Conservation (phyloP, 2,797 vertebrate species). For the Cirrhinus molitorella region DNA sequence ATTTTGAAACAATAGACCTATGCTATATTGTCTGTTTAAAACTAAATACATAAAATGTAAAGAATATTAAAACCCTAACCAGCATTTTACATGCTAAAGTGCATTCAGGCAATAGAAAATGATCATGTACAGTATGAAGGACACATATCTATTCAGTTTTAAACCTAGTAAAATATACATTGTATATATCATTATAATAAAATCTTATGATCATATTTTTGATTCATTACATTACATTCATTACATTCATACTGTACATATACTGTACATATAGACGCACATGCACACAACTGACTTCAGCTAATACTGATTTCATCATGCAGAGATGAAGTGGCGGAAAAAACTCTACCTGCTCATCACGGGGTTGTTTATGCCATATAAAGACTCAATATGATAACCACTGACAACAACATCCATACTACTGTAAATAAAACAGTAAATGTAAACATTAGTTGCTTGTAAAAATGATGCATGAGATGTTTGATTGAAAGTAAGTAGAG, state of each 20-base stretch:
- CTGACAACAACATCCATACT: constrained; percentile 85
- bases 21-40: not conserved
- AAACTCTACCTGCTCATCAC: constrained; percentile 86
- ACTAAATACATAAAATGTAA: not conserved
- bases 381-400: constrained; percentile 87
- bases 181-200: not conserved
- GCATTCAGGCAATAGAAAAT: not conserved
- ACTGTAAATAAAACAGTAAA: constrained; percentile 76
- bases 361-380: constrained; percentile 85
- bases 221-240: too few relatives aligned
- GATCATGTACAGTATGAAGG: constrained; percentile 10
- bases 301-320: constrained; percentile 22
- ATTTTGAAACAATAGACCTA: not conserved
- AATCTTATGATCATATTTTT: not conserved
- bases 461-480: not conserved
- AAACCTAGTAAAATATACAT: not conserved
- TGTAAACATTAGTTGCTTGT: constrained; percentile 1
- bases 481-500: not conserved
- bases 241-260: not conserved
- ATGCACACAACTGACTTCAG: not conserved
- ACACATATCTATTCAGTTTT: not conserved
- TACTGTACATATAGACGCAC: not conserved
- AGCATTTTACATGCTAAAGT: not conserved
- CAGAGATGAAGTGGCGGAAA: not conserved
- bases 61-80: not conserved